phyloP scores from a whole-genome alignment of 2,113 vertebrate genomes.

The Ceuthmochares aereus region DNA sequence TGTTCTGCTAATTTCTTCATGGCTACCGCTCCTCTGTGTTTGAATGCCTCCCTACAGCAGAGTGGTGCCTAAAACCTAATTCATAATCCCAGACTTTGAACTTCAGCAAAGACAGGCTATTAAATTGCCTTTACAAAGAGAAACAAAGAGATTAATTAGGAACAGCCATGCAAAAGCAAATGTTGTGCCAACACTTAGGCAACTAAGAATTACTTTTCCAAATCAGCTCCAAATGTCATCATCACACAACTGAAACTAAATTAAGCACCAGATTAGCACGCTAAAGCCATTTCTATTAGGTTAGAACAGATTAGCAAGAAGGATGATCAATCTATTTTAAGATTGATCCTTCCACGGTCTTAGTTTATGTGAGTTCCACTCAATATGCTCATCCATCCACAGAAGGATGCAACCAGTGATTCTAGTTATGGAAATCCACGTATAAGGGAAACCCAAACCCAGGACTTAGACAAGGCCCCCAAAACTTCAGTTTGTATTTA shows the following conservation, averaged over 20 bases:
- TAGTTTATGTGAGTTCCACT: neutral
- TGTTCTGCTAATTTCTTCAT: neutral
- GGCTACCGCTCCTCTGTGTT: neutral
- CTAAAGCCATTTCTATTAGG: neutral
- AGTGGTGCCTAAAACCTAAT: neutral
- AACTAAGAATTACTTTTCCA: neutral
- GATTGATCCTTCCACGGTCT: neutral
- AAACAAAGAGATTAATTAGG: neutral
- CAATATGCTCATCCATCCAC: neutral
- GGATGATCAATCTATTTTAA: slow-evolving; percentile 49
- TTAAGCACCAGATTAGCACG: slow-evolving; percentile 5
- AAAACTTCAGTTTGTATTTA: neutral
- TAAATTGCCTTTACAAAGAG: neutral
- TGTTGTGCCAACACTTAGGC: neutral
- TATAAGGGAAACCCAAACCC: neutral
- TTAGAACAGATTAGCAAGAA: slow-evolving; percentile 6
- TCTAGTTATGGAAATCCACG: neutral
- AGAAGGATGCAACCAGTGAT: accelerated
- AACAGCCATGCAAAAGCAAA: neutral
- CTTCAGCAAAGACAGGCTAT: neutral
- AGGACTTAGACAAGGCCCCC: neutral
- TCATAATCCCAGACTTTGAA: neutral
- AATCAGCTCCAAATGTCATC: neutral
- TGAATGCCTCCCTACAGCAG: neutral
- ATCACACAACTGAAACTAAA: slow-evolving; percentile 28